These are phyloP conservation scores for Tinea semifulvella DNA, from an alignment of 2,888 invertebrate genomes.

Conservation along the genomic window DNA sequence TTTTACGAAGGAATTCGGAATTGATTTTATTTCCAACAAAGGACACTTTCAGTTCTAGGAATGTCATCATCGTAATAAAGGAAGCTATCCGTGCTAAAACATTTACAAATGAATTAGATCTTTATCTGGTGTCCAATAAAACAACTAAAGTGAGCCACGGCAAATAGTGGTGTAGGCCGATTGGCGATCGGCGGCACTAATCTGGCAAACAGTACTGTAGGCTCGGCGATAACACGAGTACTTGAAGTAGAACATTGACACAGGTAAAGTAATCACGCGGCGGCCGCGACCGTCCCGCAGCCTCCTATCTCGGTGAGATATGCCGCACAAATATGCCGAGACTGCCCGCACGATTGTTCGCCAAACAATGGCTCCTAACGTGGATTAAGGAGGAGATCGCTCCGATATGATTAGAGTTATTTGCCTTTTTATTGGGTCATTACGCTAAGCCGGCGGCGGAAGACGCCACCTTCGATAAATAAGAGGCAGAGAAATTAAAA, in stretches of 20 bases:
- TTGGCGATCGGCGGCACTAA: conserved; percentile 29
- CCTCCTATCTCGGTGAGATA: conserved; percentile 35
- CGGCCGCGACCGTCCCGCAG: conserved; percentile 37
- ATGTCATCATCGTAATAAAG: not conserved
- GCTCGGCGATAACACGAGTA: conserved; percentile 32
- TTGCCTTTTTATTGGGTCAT: conserved; percentile 45
- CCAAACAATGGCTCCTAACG: conserved; percentile 19
- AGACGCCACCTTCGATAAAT: conserved; percentile 11
- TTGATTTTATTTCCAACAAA: conserved; percentile 10
- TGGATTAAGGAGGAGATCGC: conserved; percentile 17
- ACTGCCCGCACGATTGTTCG: conserved; percentile 27
- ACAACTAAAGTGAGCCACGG: not conserved
- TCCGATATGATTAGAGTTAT: conserved; percentile 32
- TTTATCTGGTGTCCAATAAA: conserved; percentile 1
- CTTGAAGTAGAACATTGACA: conserved; percentile 42
- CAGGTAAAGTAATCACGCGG: conserved; percentile 30
- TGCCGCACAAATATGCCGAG: conserved; percentile 34
- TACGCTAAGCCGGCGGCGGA: conserved; percentile 24
- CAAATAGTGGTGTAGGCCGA: conserved; percentile 4
- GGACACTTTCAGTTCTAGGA: conserved; percentile 3
- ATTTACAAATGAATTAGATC: conserved; percentile 1
- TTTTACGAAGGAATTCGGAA: not conserved
- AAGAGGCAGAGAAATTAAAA: not conserved
- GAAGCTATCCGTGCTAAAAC: not conserved
- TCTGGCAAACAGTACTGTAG: conserved; percentile 33